Conservation (phyloP, 2,113 vertebrate genomes). For the Chloebia gouldiae region DNA sequence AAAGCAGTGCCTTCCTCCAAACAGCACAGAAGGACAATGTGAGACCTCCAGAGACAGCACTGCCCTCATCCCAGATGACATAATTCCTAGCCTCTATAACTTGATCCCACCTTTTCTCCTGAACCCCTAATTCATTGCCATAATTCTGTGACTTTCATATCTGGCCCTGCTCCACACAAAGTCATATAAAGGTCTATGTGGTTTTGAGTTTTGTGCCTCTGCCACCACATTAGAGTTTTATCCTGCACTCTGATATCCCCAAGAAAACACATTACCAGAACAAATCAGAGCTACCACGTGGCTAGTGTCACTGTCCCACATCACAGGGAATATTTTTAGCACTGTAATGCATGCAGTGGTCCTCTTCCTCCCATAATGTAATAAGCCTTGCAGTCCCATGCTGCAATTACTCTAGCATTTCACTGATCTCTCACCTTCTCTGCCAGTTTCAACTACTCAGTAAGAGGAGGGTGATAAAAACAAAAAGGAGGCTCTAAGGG, state of each 20-base stretch:
- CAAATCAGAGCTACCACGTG: background rate
- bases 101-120: background rate
- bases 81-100: background rate
- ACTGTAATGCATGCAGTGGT: background rate
- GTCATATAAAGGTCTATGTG: background rate
- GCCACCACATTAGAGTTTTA: background rate
- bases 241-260: background rate
- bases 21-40: background rate
- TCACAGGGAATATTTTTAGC: background rate
- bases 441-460: background rate
- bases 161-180: background rate
- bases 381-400: background rate
- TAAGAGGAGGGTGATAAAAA: fast-evolving
- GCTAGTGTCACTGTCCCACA: fast-evolving
- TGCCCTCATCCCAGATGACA: background rate
- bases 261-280: background rate
- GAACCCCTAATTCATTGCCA: background rate
- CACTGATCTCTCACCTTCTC: background rate
- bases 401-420: background rate
- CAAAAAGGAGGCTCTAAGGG: background rate
- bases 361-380: background rate
- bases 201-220: background rate
- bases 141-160: background rate
- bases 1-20: background rate
- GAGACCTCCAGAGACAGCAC: background rate